Evolutionary conservation across 2,888 invertebrate genomes (phyloP).

Genomic region (Microplitis manilae): DNA sequence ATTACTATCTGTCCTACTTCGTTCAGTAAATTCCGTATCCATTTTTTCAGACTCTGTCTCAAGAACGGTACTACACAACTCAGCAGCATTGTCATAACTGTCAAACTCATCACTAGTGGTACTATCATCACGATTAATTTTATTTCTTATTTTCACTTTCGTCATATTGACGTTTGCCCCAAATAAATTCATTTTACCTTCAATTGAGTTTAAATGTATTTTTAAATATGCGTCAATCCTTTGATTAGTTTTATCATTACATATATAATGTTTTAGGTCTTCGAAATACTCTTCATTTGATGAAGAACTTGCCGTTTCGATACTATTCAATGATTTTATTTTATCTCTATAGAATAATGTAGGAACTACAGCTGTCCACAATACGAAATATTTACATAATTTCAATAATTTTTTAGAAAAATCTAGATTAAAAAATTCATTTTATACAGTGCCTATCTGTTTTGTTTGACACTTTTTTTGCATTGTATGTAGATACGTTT

Average conservation of each 20-base stretch:
- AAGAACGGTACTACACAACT: too few relatives aligned
- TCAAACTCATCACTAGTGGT: neutral
- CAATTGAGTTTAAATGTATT: neutral
- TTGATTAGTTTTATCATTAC: neutral
- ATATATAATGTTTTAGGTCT: neutral
- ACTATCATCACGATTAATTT: neutral
- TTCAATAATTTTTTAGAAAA: neutral
- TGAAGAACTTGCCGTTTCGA: constrained; percentile 11
- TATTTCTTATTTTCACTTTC: neutral
- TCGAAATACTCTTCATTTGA: constrained; percentile 24
- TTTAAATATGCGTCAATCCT: neutral
- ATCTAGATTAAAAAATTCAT: neutral
- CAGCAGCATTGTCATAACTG: too few relatives aligned
- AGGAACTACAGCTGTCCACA: constrained; percentile 25
- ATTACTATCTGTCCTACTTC: too few relatives aligned
- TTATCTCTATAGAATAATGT: neutral
- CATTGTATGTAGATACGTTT: neutral
- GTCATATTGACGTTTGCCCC: neutral
- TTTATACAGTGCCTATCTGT: neutral
- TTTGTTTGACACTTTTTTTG: neutral
- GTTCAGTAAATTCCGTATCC: too few relatives aligned
- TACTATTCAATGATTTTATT: neutral
- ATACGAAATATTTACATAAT: neutral
- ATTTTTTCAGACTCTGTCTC: too few relatives aligned
- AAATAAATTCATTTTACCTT: neutral